Base-by-base conservation (phyloP, 2,888 invertebrate genomes). In the Biston betularia region DNA sequence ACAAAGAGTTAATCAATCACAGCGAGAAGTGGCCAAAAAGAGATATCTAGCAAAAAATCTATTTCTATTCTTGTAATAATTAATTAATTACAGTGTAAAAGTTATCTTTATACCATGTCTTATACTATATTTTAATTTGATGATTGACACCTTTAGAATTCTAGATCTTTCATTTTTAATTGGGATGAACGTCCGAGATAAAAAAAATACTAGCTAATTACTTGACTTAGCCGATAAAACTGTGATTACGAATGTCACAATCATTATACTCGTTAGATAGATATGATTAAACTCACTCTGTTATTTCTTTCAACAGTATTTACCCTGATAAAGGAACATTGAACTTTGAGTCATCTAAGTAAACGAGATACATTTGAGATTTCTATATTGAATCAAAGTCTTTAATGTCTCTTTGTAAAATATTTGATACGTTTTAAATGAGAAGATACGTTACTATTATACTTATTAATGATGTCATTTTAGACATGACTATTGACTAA, bases 311-410 rank as follows among this genome's bases (percentile, higher is more conserved):
- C 53, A 69, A 69, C 69, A 42, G 38, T 69, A 68, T 73, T 75
- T 74, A 65, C 64, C 45, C 65, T 60, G 75, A 77, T 77, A 73
- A 74, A 38, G 56, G 71, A 65, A 69, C 75, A 73, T 75, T 75
- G 70, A 77, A 75, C 76, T 75, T 68, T 48, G 65, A 68, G 65
- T 73, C 69, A 68, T 58, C 57, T 68, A 65, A 64, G 61, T 62
- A 67, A 71, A 71, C 53, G 42, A 63, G 68, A 61, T 65, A 66
- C 33, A 34, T 59, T 57, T 53, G 35, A 64, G 56, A 63, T 64
- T 57, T 53, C 24, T 55, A 24, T 40, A 60, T 33, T 34, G 42
- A 44, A n/a, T 44, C 24, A 9, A 44, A 44, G 34, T 45, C n/a
- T 44, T 44, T 59, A 49, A 42, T 50, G 14, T 42, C n/a, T 38